Evolutionary conservation across 2,113 vertebrate genomes (phyloP).

Genomic region (Ochotona princeps): DNA sequence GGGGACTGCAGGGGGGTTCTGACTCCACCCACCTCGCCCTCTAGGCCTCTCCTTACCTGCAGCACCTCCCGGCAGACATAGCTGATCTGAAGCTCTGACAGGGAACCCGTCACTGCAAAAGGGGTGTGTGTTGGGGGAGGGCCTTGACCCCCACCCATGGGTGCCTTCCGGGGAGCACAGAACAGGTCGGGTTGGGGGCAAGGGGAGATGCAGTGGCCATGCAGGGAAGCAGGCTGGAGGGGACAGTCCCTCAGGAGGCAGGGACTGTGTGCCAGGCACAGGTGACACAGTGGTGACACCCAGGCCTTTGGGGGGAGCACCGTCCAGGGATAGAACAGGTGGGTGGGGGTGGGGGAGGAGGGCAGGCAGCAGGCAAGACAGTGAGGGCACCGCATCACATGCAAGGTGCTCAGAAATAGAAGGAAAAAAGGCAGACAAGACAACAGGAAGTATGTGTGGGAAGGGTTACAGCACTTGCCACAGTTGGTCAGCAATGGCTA

Average conservation of each 20-base stretch:
- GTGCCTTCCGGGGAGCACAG: neutral
- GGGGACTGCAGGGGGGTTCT: neutral
- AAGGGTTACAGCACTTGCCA: slow-evolving; percentile 22
- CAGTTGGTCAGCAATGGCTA: neutral
- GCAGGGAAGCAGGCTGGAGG: neutral
- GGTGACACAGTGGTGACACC: neutral
- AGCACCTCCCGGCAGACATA: slow-evolving; percentile 94
- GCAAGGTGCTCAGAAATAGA: neutral
- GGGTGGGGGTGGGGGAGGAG: neutral
- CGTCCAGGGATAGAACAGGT: neutral
- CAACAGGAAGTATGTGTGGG: slow-evolving; percentile 55
- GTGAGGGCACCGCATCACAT: too few relatives aligned
- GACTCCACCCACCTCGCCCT: neutral
- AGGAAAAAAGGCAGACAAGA: slow-evolving; percentile 22
- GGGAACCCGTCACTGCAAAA: slow-evolving; percentile 90
- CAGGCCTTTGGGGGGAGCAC: neutral
- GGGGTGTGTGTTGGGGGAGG: neutral
- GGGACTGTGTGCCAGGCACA: neutral
- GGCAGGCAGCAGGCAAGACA: neutral
- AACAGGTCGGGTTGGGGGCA: neutral
- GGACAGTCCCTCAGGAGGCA: neutral
- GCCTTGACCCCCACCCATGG: neutral
- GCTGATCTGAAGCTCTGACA: slow-evolving; percentile 92
- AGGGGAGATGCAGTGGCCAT: neutral
- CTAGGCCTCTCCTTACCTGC: slow-evolving; percentile 85